Percentiles rank a stretch among this genome's conserved stretches.
phyloP scores from a whole-genome alignment of 2,888 invertebrate genomes.

The Spilarctia lutea region DNA sequence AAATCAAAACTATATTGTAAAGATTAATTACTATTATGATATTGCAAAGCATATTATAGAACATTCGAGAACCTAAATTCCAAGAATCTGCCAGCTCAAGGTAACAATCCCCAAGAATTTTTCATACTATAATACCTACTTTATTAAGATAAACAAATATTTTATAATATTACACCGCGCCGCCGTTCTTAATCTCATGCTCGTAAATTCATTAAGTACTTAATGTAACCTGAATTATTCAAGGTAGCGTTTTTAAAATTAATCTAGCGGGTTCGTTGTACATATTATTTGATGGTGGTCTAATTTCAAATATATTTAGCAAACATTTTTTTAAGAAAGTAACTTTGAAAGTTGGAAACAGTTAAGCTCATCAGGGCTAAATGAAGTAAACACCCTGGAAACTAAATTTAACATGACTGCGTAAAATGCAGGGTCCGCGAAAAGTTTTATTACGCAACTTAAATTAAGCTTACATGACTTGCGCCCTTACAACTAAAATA shows the following conservation, averaged over 20 bases:
- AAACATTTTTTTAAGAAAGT: not conserved
- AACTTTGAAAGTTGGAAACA: slow-evolving; percentile 27
- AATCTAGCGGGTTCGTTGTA: slow-evolving; percentile 36
- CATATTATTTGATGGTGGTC: slow-evolving; percentile 40
- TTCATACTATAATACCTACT: slow-evolving; percentile 16
- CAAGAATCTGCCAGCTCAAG: slow-evolving; percentile 27
- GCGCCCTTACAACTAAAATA: slow-evolving; percentile 32
- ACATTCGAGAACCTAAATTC: slow-evolving; percentile 28
- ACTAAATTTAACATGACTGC: slow-evolving; percentile 38
- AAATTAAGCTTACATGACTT: slow-evolving; percentile 75
- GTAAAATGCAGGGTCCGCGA: slow-evolving; percentile 40
- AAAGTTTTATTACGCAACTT: slow-evolving; percentile 65
- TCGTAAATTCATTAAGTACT: slow-evolving; percentile 62
- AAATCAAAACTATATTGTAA: not conserved
- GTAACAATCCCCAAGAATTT: slow-evolving; percentile 29
- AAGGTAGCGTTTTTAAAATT: slow-evolving; percentile 41
- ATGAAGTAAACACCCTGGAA: slow-evolving; percentile 38
- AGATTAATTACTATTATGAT: slow-evolving; percentile 15
- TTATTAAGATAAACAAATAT: slow-evolving; percentile 37
- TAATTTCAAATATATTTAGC: slow-evolving; percentile 21
- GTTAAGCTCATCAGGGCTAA: slow-evolving; percentile 24
- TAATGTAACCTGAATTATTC: slow-evolving; percentile 52
- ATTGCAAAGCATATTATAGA: not conserved
- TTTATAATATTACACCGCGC: slow-evolving; percentile 35
- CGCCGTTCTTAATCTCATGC: slow-evolving; percentile 54